Evolutionary conservation across 2,888 invertebrate species (phyloP).

Genomic region (Drosophila mimetica): DNA sequence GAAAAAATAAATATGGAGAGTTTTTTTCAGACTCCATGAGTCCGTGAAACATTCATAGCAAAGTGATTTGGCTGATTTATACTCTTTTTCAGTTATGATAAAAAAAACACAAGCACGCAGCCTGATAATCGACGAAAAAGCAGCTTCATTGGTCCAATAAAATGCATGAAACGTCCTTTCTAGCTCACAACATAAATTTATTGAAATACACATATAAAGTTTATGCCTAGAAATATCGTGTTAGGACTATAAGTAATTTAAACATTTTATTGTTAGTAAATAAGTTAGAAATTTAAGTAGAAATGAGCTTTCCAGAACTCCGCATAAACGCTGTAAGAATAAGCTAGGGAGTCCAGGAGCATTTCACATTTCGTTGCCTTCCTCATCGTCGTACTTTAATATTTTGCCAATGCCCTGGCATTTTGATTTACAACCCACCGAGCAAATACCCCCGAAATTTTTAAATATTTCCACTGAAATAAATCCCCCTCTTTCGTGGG

Average conservation of each 20-base stretch:
- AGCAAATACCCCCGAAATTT: slow-evolving; percentile 55
- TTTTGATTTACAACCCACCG: slow-evolving; percentile 70
- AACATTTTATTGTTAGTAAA: neutral
- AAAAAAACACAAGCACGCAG: slow-evolving; percentile 18
- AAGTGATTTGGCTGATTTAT: slow-evolving; percentile 79
- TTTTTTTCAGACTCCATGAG: slow-evolving; percentile 37
- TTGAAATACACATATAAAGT: neutral
- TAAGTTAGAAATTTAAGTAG: too few species aligned
- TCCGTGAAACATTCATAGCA: slow-evolving; percentile 67
- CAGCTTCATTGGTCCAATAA: slow-evolving; percentile 55
- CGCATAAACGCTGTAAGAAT: slow-evolving; percentile 25
- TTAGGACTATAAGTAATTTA: neutral
- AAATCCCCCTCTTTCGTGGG: slow-evolving; percentile 8
- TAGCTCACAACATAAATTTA: neutral
- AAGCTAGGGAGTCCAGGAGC: slow-evolving; percentile 19
- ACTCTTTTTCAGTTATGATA: slow-evolving; percentile 24
- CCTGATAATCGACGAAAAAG: slow-evolving; percentile 56
- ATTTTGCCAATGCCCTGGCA: slow-evolving; percentile 63
- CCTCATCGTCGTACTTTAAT: slow-evolving; percentile 35
- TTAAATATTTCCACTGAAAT: slow-evolving; percentile 51
- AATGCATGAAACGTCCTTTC: slow-evolving; percentile 51
- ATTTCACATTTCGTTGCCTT: slow-evolving; percentile 76
- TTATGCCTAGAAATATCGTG: neutral
- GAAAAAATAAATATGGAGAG: slow-evolving; percentile 1
- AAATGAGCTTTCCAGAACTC: rapidly evolving